Conservation (phyloP, 2,888 invertebrate species). For the Microctonus aethiopoides region DNA sequence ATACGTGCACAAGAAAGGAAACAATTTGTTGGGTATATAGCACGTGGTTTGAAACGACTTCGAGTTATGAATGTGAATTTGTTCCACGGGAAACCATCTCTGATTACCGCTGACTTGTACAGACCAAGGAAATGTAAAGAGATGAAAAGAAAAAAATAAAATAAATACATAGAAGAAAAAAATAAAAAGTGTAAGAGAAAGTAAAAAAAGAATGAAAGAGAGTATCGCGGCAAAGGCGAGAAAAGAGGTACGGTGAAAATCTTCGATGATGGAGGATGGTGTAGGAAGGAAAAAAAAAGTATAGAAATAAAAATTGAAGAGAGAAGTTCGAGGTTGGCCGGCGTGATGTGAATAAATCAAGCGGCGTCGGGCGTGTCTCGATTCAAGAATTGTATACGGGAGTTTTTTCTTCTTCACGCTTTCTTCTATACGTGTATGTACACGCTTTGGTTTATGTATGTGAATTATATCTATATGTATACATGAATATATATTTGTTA, state of each 20-base stretch:
- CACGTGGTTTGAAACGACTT: conserved; percentile 34
- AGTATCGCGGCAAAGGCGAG: conserved; percentile 10
- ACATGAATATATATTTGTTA: not conserved
- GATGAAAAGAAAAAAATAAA: not conserved
- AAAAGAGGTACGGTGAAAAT: conserved; percentile 35
- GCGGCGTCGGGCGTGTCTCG: conserved; percentile 40
- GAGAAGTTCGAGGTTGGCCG: conserved; percentile 36
- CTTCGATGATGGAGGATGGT: conserved; percentile 31
- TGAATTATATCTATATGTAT: not conserved
- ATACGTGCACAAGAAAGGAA: conserved; percentile 40
- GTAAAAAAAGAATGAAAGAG: not conserved
- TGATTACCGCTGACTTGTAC: conserved; percentile 52
- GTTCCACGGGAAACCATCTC: conserved; percentile 49
- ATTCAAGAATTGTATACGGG: conserved; percentile 34
- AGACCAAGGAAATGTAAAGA: conserved; percentile 18
- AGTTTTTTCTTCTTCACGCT: conserved; percentile 25
- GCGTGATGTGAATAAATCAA: conserved; percentile 64
- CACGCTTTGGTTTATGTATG: not conserved
- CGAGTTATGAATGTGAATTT: conserved; percentile 64
- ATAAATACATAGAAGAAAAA: not conserved
- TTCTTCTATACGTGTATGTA: not conserved
- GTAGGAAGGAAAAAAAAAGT: conserved; percentile 30
- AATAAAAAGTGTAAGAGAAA: conserved; percentile 14
- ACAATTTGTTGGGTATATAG: conserved; percentile 54
- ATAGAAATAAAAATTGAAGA: conserved; percentile 26